These are phyloP conservation scores for Cheilosia variabilis DNA, from an alignment of 2,888 invertebrate genomes.

Conservation along the genomic window DNA sequence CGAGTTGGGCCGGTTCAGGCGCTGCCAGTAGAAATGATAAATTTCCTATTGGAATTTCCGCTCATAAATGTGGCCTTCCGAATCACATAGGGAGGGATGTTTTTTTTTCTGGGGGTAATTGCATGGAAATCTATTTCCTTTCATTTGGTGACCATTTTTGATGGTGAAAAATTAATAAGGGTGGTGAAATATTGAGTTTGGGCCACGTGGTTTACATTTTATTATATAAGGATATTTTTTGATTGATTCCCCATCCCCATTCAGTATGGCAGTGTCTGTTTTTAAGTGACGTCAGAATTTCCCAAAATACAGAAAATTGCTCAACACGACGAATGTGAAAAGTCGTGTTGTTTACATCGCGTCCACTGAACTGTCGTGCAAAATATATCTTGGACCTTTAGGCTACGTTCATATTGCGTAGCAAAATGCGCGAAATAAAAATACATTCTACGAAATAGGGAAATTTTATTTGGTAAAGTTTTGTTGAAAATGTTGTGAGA, in stretches of 20 bases:
- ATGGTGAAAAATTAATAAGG: not conserved
- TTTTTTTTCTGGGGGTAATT: not conserved
- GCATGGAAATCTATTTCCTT: not conserved
- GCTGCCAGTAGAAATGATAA: slow-evolving; percentile 43
- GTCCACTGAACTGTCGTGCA: slow-evolving; percentile 35
- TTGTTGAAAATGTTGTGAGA: not conserved
- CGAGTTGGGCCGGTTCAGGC: slow-evolving; percentile 17
- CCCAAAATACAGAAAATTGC: slow-evolving; percentile 23
- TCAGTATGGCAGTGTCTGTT: slow-evolving; percentile 14
- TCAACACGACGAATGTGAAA: not conserved
- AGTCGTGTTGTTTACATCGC: slow-evolving; percentile 46
- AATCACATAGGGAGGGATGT: not conserved
- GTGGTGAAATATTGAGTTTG: not conserved
- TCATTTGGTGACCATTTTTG: not conserved
- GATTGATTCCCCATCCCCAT: not conserved
- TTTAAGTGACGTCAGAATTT: slow-evolving; percentile 35
- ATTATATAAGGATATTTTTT: not conserved
- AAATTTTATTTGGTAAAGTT: not conserved
- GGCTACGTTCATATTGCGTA: slow-evolving; percentile 5
- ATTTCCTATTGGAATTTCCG: slow-evolving; percentile 36
- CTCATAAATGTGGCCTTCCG: not conserved
- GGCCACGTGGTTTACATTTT: slow-evolving; percentile 22
- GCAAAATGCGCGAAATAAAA: not conserved
- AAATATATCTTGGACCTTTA: not conserved
- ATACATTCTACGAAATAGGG: too few species aligned